Base-by-base conservation (phyloP, 2,888 invertebrate genomes). In the Pristionchus fissidentatus region DNA sequence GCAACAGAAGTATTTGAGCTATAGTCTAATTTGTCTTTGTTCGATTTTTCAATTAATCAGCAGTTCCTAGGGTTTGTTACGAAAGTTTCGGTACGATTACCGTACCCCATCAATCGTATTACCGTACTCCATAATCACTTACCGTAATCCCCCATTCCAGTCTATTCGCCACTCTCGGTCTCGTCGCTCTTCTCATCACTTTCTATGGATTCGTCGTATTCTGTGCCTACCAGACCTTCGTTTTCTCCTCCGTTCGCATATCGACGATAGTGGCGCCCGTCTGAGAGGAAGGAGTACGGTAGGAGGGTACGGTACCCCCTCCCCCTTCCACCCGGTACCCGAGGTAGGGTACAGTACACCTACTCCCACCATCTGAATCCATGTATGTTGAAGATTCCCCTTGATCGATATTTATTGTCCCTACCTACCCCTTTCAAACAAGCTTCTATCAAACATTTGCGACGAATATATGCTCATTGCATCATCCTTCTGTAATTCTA, bases 201-300 rank as follows among this genome's bases (percentile, higher is more conserved):
- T n/a, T 5, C 41, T 73, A 46, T 75, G 66, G 41, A 43, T 10
- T 57, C 66, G 55, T 75, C 26, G 57, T 80, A 49, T 79, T 83
- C 60, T 55, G 26, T 49, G 43, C 81, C 32, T 62, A 22, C 81
- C 32, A 43, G 22, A 13, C 62, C 1, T 60, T 62, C 66, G 46
- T 26, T n/a, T 73, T 41, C 70, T 73, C 13, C 38, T 15, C 38
- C n/a, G 70, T 41, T 46, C 52, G 73, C 10, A 38, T 55, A 19
- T 83, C 73, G 0, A 55, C 83, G 52, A 83, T 83, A 1, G 70
- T 83, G n/a, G n/a, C 73, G 2, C 73, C 66, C 49, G 81, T 81
- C 22, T 66, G 49, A 73, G 49, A 10, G 13, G 13, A 49, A 15
- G 73, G 73, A 46, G 43, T 73, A 73, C 73, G 73, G 43, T 73